Conservation (phyloP, 30 jellyfish, hydroid and myxozoan genomes). For the Pseudorhiza aurosa region DNA sequence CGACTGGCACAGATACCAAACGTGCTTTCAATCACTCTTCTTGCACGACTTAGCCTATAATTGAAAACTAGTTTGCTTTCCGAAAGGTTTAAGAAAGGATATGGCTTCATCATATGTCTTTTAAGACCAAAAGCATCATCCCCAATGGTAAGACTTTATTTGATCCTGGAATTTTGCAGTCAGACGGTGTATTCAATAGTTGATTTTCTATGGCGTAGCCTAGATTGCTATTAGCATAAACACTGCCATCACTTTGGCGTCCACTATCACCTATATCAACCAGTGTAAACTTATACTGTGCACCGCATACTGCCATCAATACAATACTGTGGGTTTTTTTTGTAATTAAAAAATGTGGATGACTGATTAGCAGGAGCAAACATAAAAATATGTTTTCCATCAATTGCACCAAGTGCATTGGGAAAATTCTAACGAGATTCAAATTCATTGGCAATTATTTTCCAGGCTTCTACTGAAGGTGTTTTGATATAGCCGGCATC, state of each 20-base stretch:
- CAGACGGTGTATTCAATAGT: too few species aligned
- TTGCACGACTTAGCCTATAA: slow-evolving; percentile 47
- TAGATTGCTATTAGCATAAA: slow-evolving; percentile 20
- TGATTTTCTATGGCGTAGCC: too few species aligned
- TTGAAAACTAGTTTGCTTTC: slow-evolving; percentile 5
- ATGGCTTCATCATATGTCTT: slow-evolving; percentile 55
- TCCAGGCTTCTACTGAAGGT: slow-evolving; percentile 38
- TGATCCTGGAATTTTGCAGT: too few species aligned
- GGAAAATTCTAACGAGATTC: slow-evolving; percentile 46
- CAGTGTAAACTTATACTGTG: slow-evolving; percentile 10
- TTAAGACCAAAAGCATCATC: slow-evolving; percentile 54
- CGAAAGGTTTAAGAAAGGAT: slow-evolving; percentile 3
- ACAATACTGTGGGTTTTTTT: slow-evolving; percentile 34
- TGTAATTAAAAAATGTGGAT: neutral
- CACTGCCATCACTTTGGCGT: slow-evolving; percentile 68
- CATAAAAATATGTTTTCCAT: slow-evolving; percentile 39
- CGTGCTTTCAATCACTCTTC: slow-evolving; percentile 45
- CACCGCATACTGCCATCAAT: slow-evolving; percentile 35
- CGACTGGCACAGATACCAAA: slow-evolving; percentile 54
- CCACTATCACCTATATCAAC: slow-evolving; percentile 62
- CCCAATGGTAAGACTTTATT: too few species aligned
- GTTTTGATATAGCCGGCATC: slow-evolving; percentile 25
- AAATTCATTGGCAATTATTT: slow-evolving; percentile 28
- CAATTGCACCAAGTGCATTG: slow-evolving; percentile 46
- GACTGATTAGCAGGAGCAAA: slow-evolving; percentile 21